Base-by-base conservation (phyloP, 2,797 vertebrate genomes). In the Amblyraja radiata region DNA sequence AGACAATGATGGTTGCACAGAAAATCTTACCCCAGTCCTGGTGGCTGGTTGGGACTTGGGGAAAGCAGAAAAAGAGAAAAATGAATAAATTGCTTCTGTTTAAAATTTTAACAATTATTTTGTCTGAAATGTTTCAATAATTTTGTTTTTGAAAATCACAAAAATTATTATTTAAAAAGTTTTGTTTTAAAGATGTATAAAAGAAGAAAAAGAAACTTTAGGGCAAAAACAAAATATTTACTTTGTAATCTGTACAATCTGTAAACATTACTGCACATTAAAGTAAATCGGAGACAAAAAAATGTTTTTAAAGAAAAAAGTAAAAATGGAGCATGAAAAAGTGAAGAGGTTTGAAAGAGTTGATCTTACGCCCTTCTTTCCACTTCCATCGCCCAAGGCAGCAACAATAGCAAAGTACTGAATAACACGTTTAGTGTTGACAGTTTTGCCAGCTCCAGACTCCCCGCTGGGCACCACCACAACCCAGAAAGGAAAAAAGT, bases 371-470 rank as follows among this genome's bases (percentile, higher is more conserved):
- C 97, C 96, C 98, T 99, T 99, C 97, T 98, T 99, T 97, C 97
- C 96, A 94, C 96, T 94, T 95, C 97, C 96, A 94, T 99, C 98
- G 96, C 98, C 98, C 95, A 99, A 96, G 96, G 98, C 98, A 95
- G 98, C 98, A 95, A 99, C 97, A 97, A 98, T 98, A 97, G 98
- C 98, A 98, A 99, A 99, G 98, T 99, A 99, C 96, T 99, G 98
- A 98, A 99, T 99, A 96, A 99, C 98, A 97, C 98, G 96, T 97
- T 99, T 99, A 96, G 98, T 99, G 98, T 99, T 99, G 97, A 99
- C 98, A 97, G 98, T 99, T 98, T 99, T 99, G 97, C 98, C 98
- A 97, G 98, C 98, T 97, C 98, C 98, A 96, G 98, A 99, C 97
- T 99, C 98, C 98, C 98, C 97, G 96, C 98, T 99, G 97, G 94